Base-by-base conservation (phyloP, 2,888 invertebrate species). In the Drosophila nr. perissopoda region DNA sequence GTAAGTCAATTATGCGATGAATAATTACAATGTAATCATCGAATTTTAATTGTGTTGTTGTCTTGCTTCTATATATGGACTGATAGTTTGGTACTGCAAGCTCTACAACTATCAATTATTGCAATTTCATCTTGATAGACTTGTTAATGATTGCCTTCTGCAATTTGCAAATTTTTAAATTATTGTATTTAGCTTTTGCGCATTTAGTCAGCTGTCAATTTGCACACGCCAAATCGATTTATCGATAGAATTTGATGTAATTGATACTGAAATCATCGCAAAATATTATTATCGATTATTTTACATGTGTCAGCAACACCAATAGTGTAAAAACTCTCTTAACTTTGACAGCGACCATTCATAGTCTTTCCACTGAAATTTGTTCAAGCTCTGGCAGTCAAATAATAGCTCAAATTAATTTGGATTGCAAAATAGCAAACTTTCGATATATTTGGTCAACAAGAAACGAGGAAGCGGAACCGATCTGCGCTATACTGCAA, bases 1-100 rank as follows among this genome's bases (percentile, higher is more conserved):
- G 48, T n/a, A 38, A 29, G 21, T 62, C 16, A 59, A 63, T 59
- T 58, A 54, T 33, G 13, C 46, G 21, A 38, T 42, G 25, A 46
- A 36, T 42, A 42, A 68, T 60, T 54, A 29, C 7, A 11, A 31
- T 31, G n/a, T 56, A 29, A 40, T 38, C 27, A 38, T n/a, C 31
- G 16, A 57, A 31, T 31, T 40, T 27, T 49, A 21, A 48, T 40
- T 33, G 36, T 33, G 33, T 64, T 42, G 18, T 42, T 34, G 18
- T 25, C 42, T 13, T 25, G 18, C 11, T 25, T 11, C n/a, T n/a
- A n/a, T 27, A 31, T 16, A 25, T 42, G 46, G 42, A 1, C 42
- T 38, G n/a, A 21, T 29, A 10, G 4, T 11, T 21, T 4, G 60
- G 11, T 29, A 29, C 4, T 3, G 4, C 10, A 29, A 36, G 6